A percentile compares a stretch with the other conserved stretches of the same genome.
These are phyloP conservation scores for Distichodus sexfasciatus DNA, from an alignment of 2,797 vertebrate genomes.

Conservation along the genomic window DNA sequence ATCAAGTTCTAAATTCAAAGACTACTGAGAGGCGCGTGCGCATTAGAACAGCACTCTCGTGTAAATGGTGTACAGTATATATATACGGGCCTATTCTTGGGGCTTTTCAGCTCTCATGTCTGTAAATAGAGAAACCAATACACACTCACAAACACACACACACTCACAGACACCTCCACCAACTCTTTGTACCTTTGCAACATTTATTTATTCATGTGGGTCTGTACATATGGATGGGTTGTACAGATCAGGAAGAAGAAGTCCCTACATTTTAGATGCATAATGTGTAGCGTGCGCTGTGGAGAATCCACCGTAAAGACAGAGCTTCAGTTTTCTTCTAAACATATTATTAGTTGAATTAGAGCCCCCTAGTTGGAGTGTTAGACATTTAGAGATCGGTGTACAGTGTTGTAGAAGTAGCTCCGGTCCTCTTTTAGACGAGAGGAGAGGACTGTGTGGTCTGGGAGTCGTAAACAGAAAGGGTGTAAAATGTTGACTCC, in stretches of 20 bases:
- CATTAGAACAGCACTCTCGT: slow-evolving; percentile 65
- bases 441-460: slow-evolving; percentile 2
- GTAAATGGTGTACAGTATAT: slow-evolving; percentile 76
- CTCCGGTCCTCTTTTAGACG: slow-evolving; percentile 17
- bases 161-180: slow-evolving; percentile 55
- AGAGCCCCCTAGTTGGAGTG: slow-evolving; percentile 29
- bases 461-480: slow-evolving; percentile 20
- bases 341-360: slow-evolving; percentile 7
- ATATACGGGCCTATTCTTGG: slow-evolving; percentile 41
- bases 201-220: slow-evolving; percentile 49
- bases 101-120: slow-evolving; percentile 43
- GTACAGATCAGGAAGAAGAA: slow-evolving; percentile 47
- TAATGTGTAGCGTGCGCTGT: slow-evolving; percentile 39
- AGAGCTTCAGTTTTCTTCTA: slow-evolving; percentile 2
- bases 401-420: slow-evolving; percentile 47
- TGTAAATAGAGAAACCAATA: slow-evolving; percentile 54
- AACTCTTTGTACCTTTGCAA: slow-evolving; percentile 50
- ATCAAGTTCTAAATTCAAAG: slow-evolving; percentile 38
- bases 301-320: slow-evolving; percentile 22
- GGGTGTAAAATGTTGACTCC: background rate
- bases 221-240: slow-evolving; percentile 57
- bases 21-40: slow-evolving; percentile 60
- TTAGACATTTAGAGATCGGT: slow-evolving; percentile 45
- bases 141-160: slow-evolving; percentile 54
- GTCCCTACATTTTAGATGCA: slow-evolving; percentile 37